Base-by-base conservation (phyloP, 2,797 vertebrate species). In the Sebastes iracundus region DNA sequence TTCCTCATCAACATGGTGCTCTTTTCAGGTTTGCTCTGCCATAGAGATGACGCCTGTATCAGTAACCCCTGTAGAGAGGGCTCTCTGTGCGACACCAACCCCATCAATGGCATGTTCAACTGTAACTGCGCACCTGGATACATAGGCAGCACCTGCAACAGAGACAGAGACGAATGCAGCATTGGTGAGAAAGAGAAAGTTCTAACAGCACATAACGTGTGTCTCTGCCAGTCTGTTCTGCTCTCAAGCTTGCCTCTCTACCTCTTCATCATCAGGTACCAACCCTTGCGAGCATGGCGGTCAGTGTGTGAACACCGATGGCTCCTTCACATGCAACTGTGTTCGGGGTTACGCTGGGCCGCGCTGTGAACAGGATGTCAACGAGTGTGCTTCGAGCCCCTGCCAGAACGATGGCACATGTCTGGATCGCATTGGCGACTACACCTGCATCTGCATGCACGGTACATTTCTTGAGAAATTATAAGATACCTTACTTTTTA, bases 361-460 rank as follows among this genome's bases (percentile, higher is more conserved):
- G 5, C 97, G 98, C 52, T 99, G 98, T 1, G 98, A 99, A 83
- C 96, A 97, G 92, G 98, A 99, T 77, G 95, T 99, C 84, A 99
- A 98, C 0, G 98, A 99, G 79, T 99, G 98, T n/a, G 95, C 96
- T 13, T 98, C 98, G 0, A 97, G 92, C 85, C 98, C 98, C 0
- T 99, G 98, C 85, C 96, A 96, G 75, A 99, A 99, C 0, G 98
- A 99, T 8, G 98, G 98, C 91, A 99, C 98, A 69, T 99, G 98
- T 78, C 94, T 99, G 92, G 98, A 99, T 91, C 97, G 98, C 88
- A 99, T 99, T 0, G 98, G 98, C 30, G 97, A 96, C 28, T 99
- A 99, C 94, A 97, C 95, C 0, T 99, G 98, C 85, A 97, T 99
- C 85, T 99, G 98, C 92, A 99, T 99, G 98, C 89, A 91, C 2